Conservation (phyloP, 2,113 vertebrate species). For the Sphyrna mokarran region DNA sequence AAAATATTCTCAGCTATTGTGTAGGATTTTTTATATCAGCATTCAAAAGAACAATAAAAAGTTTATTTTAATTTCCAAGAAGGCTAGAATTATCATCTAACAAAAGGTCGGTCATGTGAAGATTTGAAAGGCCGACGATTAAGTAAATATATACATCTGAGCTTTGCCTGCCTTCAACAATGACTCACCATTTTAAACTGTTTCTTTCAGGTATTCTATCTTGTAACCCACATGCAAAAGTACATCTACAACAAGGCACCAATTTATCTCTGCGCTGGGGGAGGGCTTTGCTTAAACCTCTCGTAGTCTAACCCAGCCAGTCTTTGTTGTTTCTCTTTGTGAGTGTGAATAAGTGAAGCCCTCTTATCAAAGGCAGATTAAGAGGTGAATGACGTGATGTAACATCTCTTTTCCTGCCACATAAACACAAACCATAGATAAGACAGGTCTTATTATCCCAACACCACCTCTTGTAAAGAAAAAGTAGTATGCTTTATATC, state of each 20-base stretch:
- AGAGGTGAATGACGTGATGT: slow-evolving; percentile 90
- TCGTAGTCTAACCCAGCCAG: background rate
- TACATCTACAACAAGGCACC: background rate
- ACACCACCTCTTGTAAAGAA: slow-evolving; percentile 40
- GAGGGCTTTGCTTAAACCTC: background rate
- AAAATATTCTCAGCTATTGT: background rate
- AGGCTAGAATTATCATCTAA: background rate
- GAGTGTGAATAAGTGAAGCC: slow-evolving; percentile 45
- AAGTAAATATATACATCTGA: background rate
- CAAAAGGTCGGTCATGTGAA: background rate
- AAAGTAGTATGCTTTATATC: slow-evolving; percentile 39
- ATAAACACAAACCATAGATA: slow-evolving; percentile 77
- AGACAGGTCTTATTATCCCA: slow-evolving; percentile 83
- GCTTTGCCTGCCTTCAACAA: background rate
- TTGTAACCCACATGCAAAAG: background rate
- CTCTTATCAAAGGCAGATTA: slow-evolving; percentile 94
- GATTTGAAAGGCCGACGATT: background rate
- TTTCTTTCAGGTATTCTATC: background rate
- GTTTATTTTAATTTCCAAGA: background rate
- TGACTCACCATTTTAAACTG: background rate
- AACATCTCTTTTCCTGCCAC: slow-evolving; percentile 76
- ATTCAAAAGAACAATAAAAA: background rate
- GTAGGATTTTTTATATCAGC: background rate
- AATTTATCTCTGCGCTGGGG: background rate
- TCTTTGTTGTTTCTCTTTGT: background rate